Base-by-base conservation (phyloP, 1,140 invertebrate species). In the Zaprionus taronus region DNA sequence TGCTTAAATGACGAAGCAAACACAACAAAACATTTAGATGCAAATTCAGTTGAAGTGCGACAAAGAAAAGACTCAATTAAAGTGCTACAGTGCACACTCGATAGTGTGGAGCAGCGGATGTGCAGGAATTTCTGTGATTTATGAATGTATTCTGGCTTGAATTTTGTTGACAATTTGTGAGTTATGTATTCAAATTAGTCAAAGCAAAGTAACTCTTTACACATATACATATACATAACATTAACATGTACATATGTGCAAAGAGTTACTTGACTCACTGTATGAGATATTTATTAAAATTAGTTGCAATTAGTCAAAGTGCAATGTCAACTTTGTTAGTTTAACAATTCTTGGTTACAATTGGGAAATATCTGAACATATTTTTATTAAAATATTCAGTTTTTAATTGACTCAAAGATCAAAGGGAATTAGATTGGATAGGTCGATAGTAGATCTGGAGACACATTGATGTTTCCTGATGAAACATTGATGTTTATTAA, bases 1-100 rank as follows among this genome's bases (percentile, higher is more conserved):
- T 47, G 28, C 34, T 44, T 47, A 57, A 72, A 49, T 69, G 41
- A 47, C 15, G 38, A n/a, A n/a, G 38, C 22, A 68, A 53, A 63
- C 20, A 36, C 28, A 63, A 14, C 9, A 28, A 47, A 62, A 49
- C 41, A 62, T 17, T 20, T 1, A 31, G 17, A 31, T 51, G 22
- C 11, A 51, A 60, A 31, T 65, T 47, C 41, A 47, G 15, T 47
- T 47, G 41, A 47, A 47, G 41, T 9, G 41, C 41, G n/a, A 47
- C 41, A 47, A 47, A 47, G 41, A 47, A 47, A 47, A 47, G 41
- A 47, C 41, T 47, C 41, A 47, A 47, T 47, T 47, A 47, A 47
- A 47, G n/a, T 47, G 41, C n/a, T 47, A 47, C 41, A 47, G 41
- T 47, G 41, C n/a, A 7, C n/a, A 47, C n/a, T 47, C 41, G 41